Conservation (phyloP, 2,888 invertebrate species). For the Drosophila ezoana region DNA sequence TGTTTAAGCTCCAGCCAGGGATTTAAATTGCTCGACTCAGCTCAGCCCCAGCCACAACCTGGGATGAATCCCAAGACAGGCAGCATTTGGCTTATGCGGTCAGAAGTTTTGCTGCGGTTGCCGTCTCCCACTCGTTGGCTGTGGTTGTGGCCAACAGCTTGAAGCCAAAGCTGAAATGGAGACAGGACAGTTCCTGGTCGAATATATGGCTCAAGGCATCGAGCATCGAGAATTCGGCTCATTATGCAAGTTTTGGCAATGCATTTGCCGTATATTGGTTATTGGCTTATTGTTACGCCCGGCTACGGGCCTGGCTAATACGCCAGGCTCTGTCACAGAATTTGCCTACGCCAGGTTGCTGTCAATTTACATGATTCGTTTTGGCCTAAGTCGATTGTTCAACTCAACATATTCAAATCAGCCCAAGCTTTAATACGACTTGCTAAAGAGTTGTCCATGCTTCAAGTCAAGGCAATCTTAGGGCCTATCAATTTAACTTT, state of each 20-base stretch:
- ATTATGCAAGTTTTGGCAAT: conserved; percentile 43
- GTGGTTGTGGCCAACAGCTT: conserved; percentile 33
- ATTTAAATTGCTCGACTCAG: conserved; percentile 69
- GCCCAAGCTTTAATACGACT: background rate
- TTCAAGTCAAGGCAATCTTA: background rate
- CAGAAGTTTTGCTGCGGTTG: conserved; percentile 46
- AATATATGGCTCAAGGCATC: conserved; percentile 7
- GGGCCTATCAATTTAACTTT: too few relatives aligned
- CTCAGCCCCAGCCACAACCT: conserved; percentile 35
- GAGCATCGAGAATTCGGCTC: conserved; percentile 25
- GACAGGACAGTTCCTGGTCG: conserved; percentile 4
- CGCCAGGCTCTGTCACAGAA: conserved; percentile 6
- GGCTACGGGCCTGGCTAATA: conserved; percentile 3
- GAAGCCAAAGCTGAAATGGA: conserved; percentile 5
- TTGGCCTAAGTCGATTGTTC: conserved; percentile 39
- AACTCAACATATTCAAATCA: conserved; percentile 26
- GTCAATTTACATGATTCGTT: conserved; percentile 41
- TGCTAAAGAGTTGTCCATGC: too few relatives aligned
- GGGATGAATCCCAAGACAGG: conserved; percentile 16
- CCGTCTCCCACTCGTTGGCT: background rate
- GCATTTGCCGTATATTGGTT: conserved; percentile 52
- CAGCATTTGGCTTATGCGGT: conserved; percentile 50
- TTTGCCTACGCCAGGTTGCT: background rate
- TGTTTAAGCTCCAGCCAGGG: conserved; percentile 75
- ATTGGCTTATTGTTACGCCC: conserved; percentile 53